Evolutionary conservation across 1,140 invertebrate species (phyloP).

Genomic region (Drosophila chauvacae): DNA sequence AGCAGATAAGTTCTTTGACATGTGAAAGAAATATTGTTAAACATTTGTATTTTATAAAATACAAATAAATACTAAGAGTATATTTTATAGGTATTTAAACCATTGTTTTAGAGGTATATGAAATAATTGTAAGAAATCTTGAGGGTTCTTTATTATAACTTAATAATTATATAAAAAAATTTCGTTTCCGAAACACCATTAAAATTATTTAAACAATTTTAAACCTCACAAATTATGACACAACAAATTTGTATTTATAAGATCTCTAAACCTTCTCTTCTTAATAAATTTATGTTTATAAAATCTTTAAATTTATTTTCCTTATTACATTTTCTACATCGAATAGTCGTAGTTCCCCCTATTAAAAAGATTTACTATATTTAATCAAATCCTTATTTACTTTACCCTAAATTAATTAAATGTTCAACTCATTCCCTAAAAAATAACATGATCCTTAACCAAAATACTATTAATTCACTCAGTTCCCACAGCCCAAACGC

Average conservation of each 20-base stretch:
- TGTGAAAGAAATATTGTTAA: too few species aligned
- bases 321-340: not conserved
- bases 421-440: too few species aligned
- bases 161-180: too few species aligned
- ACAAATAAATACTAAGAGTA: too few species aligned
- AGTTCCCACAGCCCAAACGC: not conserved
- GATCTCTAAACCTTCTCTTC: too few species aligned
- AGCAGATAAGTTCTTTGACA: not conserved
- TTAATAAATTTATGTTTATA: not conserved
- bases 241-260: not conserved
- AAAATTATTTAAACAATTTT: not conserved
- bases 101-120: too few species aligned
- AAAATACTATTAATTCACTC: constrained; percentile 6
- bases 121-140: too few species aligned
- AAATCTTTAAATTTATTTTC: not conserved
- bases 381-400: not conserved
- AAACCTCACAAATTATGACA: too few species aligned
- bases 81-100: too few species aligned
- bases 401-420: constrained; percentile 7
- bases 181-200: too few species aligned
- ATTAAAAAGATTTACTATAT: not conserved
- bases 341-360: not conserved
- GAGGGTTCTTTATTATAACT: too few species aligned
- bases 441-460: not conserved
- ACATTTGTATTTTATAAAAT: too few species aligned